phyloP scores from a whole-genome alignment of 2,797 vertebrate genomes.

The Furcifer pardalis region DNA sequence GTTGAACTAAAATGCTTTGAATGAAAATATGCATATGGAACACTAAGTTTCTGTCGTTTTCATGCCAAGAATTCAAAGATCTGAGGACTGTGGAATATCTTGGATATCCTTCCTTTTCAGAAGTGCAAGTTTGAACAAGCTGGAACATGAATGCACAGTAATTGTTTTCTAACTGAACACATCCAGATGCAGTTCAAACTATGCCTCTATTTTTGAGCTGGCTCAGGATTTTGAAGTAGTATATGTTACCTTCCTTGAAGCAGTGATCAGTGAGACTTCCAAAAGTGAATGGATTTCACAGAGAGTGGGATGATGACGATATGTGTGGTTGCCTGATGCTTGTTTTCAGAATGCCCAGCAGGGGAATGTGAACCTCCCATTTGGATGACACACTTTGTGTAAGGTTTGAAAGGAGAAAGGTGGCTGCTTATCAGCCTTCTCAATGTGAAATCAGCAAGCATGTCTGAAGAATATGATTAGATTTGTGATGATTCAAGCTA shows the following conservation, averaged over 20 bases:
- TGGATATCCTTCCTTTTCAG: too few relatives aligned
- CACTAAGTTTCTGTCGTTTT: not conserved
- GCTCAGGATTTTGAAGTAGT: not conserved
- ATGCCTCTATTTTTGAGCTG: not conserved
- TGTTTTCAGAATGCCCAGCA: not conserved
- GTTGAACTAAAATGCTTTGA: not conserved
- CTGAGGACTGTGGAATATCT: too few relatives aligned
- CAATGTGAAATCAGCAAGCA: not conserved
- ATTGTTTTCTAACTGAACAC: not conserved
- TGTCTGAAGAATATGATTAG: not conserved
- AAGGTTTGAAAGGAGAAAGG: not conserved
- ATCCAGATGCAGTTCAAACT: not conserved
- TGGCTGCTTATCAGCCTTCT: not conserved
- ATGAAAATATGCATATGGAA: not conserved
- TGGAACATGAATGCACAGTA: not conserved
- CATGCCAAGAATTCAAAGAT: too few relatives aligned
- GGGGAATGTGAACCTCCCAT: not conserved
- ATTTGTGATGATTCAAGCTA: not conserved
- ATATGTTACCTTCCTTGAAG: not conserved
- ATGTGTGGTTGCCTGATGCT: not conserved
- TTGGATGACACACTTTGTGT: not conserved
- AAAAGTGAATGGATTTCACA: not conserved
- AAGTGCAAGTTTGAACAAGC: not conserved
- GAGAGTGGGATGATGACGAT: not conserved
- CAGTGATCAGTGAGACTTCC: not conserved